Evolutionary conservation across 2,113 vertebrate genomes (phyloP).

Genomic region (Sula dactylatra): DNA sequence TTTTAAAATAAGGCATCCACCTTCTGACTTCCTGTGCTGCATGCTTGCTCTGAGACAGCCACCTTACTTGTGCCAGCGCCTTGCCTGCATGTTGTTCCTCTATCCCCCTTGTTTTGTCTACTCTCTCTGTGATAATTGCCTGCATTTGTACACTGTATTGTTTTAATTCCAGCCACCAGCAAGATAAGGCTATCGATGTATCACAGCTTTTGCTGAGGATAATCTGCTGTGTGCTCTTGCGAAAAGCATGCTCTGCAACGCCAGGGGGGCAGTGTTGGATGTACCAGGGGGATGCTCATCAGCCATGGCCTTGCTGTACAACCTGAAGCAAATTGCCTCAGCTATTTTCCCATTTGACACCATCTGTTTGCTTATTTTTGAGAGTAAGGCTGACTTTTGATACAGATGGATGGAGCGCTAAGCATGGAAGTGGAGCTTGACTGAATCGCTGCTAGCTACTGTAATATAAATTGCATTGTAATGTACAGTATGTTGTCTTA

Average conservation of each 20-base stretch:
- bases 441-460: neutral
- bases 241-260: neutral
- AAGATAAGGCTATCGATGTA: neutral
- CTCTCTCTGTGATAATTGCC: neutral
- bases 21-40: neutral
- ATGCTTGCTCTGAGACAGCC: neutral
- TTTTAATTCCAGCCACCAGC: slow-evolving; percentile 31
- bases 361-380: neutral
- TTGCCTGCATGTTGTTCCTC: neutral
- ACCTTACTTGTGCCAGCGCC: neutral
- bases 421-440: neutral
- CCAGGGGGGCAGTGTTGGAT: neutral
- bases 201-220: neutral
- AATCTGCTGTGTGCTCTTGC: neutral
- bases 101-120: slow-evolving; percentile 3
- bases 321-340: neutral
- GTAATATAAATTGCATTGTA: neutral
- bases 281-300: neutral
- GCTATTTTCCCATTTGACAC: neutral
- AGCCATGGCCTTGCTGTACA: neutral
- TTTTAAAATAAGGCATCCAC: neutral
- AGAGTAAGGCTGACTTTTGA: neutral
- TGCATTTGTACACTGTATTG: neutral
- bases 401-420: neutral
- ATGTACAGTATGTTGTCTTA: neutral